Percentiles rank a stretch among this genome's conserved stretches.
These are phyloP conservation scores for Elephas maximus DNA, from an alignment of 2,113 vertebrate genomes.

Conservation along the genomic window DNA sequence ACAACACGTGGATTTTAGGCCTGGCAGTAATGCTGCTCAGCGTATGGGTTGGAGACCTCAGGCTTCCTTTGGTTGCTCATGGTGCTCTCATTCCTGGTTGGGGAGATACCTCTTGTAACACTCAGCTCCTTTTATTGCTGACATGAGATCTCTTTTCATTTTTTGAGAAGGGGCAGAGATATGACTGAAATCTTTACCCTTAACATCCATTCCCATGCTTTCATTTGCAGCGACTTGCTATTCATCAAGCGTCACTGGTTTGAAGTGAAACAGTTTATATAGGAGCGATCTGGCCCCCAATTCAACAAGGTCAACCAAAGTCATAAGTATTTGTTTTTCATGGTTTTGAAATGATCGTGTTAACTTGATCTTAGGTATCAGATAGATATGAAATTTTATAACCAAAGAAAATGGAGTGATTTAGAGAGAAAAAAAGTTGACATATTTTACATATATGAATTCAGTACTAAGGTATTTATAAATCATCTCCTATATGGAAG, in stretches of 20 bases:
- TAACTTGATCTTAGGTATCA: background rate
- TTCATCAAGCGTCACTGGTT: background rate
- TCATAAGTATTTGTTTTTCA: background rate
- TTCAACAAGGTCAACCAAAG: background rate
- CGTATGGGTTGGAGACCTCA: background rate
- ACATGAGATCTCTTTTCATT: background rate
- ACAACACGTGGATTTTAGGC: background rate
- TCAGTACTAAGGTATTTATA: slow-evolving; percentile 24
- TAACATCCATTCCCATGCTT: background rate
- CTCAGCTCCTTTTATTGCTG: background rate
- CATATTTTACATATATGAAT: background rate
- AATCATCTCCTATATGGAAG: background rate
- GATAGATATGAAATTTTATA: slow-evolving; percentile 34
- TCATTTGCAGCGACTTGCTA: background rate
- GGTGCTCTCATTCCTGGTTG: background rate
- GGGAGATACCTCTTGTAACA: background rate
- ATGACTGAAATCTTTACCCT: background rate
- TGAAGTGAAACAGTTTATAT: background rate
- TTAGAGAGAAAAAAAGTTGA: background rate
- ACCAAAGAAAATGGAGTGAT: background rate
- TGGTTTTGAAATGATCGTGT: slow-evolving; percentile 13
- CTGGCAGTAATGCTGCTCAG: background rate
- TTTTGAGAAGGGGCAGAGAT: background rate
- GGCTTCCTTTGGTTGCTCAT: background rate
- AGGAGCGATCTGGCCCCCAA: background rate